Conservation (phyloP, 2,113 vertebrate genomes). For the Rhinolophus ferrumequinum region DNA sequence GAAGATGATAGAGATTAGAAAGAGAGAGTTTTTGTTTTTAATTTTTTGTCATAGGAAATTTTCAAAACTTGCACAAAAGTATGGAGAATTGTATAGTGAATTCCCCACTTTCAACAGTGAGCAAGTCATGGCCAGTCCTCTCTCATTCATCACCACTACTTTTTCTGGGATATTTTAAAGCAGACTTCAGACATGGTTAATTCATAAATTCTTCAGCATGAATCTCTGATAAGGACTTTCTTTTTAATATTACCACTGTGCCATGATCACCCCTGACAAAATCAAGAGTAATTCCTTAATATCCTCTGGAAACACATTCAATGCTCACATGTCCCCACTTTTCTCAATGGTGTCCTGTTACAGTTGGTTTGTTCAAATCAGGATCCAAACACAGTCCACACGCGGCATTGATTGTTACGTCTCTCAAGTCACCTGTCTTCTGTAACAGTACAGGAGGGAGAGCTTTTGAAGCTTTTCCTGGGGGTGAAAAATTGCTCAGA, state of each 20-base stretch:
- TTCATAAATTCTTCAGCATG: not conserved
- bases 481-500: not conserved
- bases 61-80: not conserved
- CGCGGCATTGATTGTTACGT: not conserved
- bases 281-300: not conserved
- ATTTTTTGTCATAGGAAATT: not conserved
- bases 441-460: not conserved
- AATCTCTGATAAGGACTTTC: not conserved
- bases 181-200: not conserved
- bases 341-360: not conserved
- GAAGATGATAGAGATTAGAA: not conserved
- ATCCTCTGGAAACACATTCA: not conserved
- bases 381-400: not conserved
- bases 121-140: too few relatives aligned
- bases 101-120: not conserved
- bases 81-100: not conserved
- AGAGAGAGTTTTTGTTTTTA: not conserved
- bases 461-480: slow-evolving; percentile 20
- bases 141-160: not conserved
- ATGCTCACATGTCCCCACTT: not conserved
- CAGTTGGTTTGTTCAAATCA: not conserved
- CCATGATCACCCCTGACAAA: not conserved
- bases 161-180: slow-evolving; percentile 7
- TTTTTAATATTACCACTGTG: not conserved
- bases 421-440: slow-evolving; percentile 19